Evolutionary conservation across 2,113 vertebrate genomes (phyloP), one percentile per base, ranked within the genome.

Genomic region (Lynx canadensis): DNA sequence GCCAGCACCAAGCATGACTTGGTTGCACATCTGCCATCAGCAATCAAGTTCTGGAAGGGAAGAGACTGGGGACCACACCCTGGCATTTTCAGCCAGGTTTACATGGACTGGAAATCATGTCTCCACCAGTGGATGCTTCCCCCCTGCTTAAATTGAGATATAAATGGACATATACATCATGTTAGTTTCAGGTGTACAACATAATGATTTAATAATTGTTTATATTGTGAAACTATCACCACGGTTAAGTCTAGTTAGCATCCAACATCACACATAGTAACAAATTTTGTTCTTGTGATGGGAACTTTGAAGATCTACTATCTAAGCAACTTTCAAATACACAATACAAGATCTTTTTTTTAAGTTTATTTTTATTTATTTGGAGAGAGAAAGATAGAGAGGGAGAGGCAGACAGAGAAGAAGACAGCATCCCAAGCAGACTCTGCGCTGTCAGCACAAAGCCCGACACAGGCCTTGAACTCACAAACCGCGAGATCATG

Each of bases 301-400:
- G 69, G 63, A 91, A 80, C 45, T 91, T 90, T 50, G 79, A 66
- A 91, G 89, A 66, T 50, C 41, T 65, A 65, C 21, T 66, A 3
- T 50, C 41, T 66, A 36, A 50, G 89, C 89, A 91, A 80, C 33
- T 66, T 66, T 66, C 89, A 66, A 66, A 91, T 91, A 50, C 21
- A 52, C 31, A 79, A 66, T 79, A 66, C 9, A 79, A 15, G 15
- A 55, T 55, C 15, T 55, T 55, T 55, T 52, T 55, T 55, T 55
- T 5, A 55, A 60, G 57, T 23, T 60, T 60, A 60, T 60, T 60
- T 60, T 60, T 60, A 23, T 60, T 25, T 60, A 23, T 60, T 60
- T 60, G 21, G 57, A 60, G 57, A 60, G 7, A 60, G 57, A 60
- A 60, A 60, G 57, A 55, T 1, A 16, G 16, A 60, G 57, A 60